Percentiles rank a stretch among this genome's conserved stretches.
These are phyloP conservation scores for Acrocyrtus sp. DNA, from an alignment of 2,888 invertebrate species.

Conservation along the genomic window DNA sequence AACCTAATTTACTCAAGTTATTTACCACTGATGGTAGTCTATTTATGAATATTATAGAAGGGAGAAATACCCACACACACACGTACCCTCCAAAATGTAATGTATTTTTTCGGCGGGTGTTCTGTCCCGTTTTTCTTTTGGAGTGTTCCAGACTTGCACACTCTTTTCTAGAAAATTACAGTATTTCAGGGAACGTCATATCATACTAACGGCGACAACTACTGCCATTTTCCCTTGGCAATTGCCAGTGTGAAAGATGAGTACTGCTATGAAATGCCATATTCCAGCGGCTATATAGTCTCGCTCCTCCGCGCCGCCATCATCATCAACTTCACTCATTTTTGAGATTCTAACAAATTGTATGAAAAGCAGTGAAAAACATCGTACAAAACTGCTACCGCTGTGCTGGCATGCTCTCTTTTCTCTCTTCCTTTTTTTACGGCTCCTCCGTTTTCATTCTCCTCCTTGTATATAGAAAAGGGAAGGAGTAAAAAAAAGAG, in stretches of 20 bases:
- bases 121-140: not conserved
- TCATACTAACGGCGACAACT: slow-evolving; percentile 46
- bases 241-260: slow-evolving; percentile 46
- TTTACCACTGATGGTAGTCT: slow-evolving; percentile 49
- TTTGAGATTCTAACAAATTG: slow-evolving; percentile 46
- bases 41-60: slow-evolving; percentile 48
- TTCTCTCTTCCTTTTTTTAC: no score
- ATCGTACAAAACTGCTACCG: no score
- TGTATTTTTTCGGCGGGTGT: no score
- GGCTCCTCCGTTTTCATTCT: no score
- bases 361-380: slow-evolving; percentile 20
- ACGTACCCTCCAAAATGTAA: no score
- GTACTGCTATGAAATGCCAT: slow-evolving; percentile 35
- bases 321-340: slow-evolving; percentile 36
- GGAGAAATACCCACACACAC: slow-evolving; percentile 9
- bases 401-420: no score
- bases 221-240: slow-evolving; percentile 44
- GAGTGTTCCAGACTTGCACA: not conserved
- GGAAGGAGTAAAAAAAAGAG: no score
- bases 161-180: not conserved
- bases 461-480: no score
- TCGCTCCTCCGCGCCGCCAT: no score
- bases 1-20: slow-evolving; percentile 53
- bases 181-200: not conserved
- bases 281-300: no score